These are phyloP conservation scores for Setipinna tenuifilis DNA, from an alignment of 2,797 vertebrate genomes.

Conservation along the genomic window DNA sequence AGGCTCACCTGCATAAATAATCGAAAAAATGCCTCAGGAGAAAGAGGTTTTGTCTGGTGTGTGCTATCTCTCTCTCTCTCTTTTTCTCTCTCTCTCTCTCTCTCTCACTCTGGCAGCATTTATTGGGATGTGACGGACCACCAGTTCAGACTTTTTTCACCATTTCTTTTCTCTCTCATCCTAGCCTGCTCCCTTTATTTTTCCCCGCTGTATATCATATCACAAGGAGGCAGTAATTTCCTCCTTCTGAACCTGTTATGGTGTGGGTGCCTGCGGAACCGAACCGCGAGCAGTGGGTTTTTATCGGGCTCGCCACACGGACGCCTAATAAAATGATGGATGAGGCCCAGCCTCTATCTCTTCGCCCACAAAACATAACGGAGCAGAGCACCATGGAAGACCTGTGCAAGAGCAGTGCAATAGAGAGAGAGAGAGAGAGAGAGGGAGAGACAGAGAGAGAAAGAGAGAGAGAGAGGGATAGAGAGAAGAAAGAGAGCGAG, in stretches of 20 bases:
- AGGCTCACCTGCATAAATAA: constrained; percentile 18
- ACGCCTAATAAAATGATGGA: constrained; percentile 62
- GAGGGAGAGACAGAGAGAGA: constrained; percentile 37
- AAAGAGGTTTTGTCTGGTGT: constrained; percentile 26
- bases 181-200: constrained; percentile 17
- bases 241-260: constrained; percentile 48
- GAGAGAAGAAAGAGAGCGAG: constrained; percentile 42
- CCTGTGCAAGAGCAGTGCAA: background rate
- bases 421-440: background rate
- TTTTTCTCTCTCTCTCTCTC: too few species aligned
- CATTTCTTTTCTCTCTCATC: background rate
- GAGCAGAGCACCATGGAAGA: background rate
- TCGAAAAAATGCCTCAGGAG: background rate
- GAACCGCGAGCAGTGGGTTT: constrained; percentile 46
- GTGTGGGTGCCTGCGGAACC: constrained; percentile 32
- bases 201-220: constrained; percentile 34
- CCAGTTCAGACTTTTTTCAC: background rate
- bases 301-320: constrained; percentile 43
- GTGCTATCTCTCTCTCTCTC: too few species aligned
- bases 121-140: background rate
- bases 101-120: background rate
- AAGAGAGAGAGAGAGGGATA: constrained; percentile 40
- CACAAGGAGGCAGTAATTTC: constrained; percentile 45
- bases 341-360: constrained; percentile 57
- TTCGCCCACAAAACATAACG: background rate